Evolutionary conservation across 2,888 invertebrate genomes (phyloP).

Genomic region (Epirrhoe alternata): DNA sequence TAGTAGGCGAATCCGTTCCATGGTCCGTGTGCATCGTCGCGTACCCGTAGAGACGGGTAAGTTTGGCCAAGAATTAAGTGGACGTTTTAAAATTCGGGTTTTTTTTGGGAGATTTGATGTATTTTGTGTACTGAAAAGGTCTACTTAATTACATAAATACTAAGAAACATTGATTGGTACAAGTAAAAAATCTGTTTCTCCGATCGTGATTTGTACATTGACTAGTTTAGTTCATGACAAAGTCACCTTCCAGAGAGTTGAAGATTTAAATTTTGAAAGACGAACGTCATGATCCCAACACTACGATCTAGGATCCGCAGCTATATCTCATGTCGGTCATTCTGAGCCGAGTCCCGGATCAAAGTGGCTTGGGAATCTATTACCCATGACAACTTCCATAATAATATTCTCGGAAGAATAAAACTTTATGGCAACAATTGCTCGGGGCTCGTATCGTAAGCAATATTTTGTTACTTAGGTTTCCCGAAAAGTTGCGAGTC

Average conservation of each 20-base stretch:
- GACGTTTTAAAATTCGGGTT: background rate
- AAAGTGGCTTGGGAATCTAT: slow-evolving; percentile 22
- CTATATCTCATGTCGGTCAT: slow-evolving; percentile 16
- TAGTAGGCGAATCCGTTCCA: slow-evolving; percentile 15
- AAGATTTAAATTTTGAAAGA: too few species aligned
- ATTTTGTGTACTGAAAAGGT: too few species aligned
- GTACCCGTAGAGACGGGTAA: slow-evolving; percentile 2
- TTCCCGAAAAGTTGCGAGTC: background rate
- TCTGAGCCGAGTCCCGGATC: slow-evolving; percentile 11
- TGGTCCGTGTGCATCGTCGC: slow-evolving; percentile 11
- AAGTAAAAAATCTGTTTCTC: too few species aligned
- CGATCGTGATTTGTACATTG: too few species aligned
- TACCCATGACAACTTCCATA: slow-evolving; percentile 17
- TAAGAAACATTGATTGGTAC: too few species aligned
- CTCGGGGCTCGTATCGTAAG: background rate
- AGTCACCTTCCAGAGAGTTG: too few species aligned
- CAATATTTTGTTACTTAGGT: background rate
- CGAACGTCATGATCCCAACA: background rate
- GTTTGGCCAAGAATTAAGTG: background rate
- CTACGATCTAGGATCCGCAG: background rate
- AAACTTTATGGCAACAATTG: slow-evolving; percentile 18
- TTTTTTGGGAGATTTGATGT: too few species aligned
- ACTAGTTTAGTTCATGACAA: too few species aligned
- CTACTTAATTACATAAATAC: too few species aligned
- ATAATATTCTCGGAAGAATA: slow-evolving; percentile 18